phyloP scores from a whole-genome alignment of 2,797 vertebrate genomes.

The Hemibagrus guttatus region DNA sequence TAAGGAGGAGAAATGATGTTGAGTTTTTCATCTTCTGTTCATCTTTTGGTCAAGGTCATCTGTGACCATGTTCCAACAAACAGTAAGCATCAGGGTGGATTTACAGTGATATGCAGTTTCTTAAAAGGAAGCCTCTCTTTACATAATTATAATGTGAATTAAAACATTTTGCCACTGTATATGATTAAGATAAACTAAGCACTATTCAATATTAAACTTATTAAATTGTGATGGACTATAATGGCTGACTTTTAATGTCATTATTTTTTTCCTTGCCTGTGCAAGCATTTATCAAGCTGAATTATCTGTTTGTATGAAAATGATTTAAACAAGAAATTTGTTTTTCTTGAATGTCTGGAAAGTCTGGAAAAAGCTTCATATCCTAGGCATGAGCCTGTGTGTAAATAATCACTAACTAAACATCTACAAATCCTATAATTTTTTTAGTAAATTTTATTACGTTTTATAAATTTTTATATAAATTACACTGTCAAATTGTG shows the following conservation, averaged over 20 bases:
- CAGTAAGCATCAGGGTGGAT: neutral
- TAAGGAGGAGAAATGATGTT: neutral
- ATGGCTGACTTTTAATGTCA: conserved; percentile 68
- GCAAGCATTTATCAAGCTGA: too few relatives aligned
- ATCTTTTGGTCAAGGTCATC: neutral
- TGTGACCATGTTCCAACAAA: neutral
- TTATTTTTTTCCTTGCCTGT: conserved; percentile 62
- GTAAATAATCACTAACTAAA: too few relatives aligned
- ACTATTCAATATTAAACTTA: conserved; percentile 32
- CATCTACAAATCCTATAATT: too few relatives aligned
- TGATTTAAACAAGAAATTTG: neutral
- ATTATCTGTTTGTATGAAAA: neutral
- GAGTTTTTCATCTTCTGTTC: neutral
- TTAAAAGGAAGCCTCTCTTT: neutral
- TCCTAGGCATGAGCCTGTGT: too few relatives aligned
- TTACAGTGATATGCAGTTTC: neutral
- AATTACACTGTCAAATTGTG: neutral
- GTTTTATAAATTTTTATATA: too few relatives aligned
- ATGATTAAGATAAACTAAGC: conserved; percentile 63
- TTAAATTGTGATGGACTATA: conserved; percentile 59
- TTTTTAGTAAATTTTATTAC: too few relatives aligned
- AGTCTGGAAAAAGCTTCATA: too few relatives aligned
- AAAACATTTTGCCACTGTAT: conserved; percentile 72
- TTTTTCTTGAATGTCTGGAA: neutral
- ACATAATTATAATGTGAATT: conserved; percentile 65